Percentiles rank a stretch among this genome's conserved stretches.
Conservation (phyloP, 2,797 vertebrate genomes). For the Enteromius viviparus region DNA sequence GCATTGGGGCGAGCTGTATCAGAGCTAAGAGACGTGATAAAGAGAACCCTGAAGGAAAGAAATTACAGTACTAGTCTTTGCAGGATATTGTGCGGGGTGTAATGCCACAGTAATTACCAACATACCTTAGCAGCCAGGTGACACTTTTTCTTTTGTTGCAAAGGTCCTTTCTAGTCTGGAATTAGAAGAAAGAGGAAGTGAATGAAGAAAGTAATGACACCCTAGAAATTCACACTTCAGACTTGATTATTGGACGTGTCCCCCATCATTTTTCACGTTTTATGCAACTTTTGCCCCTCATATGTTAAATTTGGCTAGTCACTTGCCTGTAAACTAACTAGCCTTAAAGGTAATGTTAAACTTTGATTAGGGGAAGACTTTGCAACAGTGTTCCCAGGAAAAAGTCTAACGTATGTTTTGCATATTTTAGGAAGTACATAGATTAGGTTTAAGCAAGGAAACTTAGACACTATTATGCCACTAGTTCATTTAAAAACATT, state of each 20-base stretch:
- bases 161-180: constrained; percentile 68
- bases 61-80: constrained; percentile 71
- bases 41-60: constrained; percentile 86
- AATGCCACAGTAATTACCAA: constrained; percentile 83
- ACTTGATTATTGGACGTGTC: constrained; percentile 78
- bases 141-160: constrained; percentile 73
- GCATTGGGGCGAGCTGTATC: constrained; percentile 66
- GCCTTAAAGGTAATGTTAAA: not conserved
- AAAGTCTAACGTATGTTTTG: not conserved
- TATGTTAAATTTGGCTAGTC: not conserved
- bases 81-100: constrained; percentile 75
- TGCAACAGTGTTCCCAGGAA: not conserved
- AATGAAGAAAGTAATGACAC: constrained; percentile 50
- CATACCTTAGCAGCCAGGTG: constrained; percentile 79
- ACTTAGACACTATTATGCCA: not conserved
- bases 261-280: constrained; percentile 11
- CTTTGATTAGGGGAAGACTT: not conserved
- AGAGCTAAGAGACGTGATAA: constrained; percentile 80
- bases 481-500: not conserved
- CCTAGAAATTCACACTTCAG: constrained; percentile 61
- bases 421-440: not conserved
- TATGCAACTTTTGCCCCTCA: constrained; percentile 2
- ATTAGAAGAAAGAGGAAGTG: constrained; percentile 68
- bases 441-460: not conserved
- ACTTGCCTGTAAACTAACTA: not conserved